Base-by-base conservation (phyloP, 1,140 invertebrate genomes). In the Magallana angulata region DNA sequence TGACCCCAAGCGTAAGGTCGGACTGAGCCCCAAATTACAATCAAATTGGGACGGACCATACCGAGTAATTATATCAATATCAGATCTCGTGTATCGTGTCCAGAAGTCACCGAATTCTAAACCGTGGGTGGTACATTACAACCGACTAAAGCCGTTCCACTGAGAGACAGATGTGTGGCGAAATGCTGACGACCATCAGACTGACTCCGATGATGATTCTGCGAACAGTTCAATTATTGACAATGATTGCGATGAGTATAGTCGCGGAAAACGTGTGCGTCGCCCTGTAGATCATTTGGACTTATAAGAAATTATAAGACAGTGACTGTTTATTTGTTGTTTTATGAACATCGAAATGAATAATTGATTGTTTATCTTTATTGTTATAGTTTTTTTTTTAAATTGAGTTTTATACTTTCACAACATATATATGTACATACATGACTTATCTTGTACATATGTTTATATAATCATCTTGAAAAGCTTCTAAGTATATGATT, bases 81-180 rank as follows among this genome's bases (percentile, higher is more conserved):
- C 30, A 24, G 59, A 85, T 64, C 14, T 85, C 0, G 36, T 88
- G 12, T 88, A 85, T 57, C 80, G 57, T 16, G 82, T 88, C 14
- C 84, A 88, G 64, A 64, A 82, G 16, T 62, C 7, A 8, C 36
- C 12, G 48, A 85, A 60, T 24, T 57, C 30, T 0, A 85, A 82
- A 59, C 24, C 80, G 56, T 60, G 85, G 48, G 57, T 88, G n/a
- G 84, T 88, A 57, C 87, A 88, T 64, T 76, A 82, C 48, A 18
- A 88, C 58, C 7, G 60, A 12, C 59, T 87, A 7, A 87, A 84
- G 36, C 58, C 16, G 9, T 87, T 84, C 56, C 57, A n/a, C 14
- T 80, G 24, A 56, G 24, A 56, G 30, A 81, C 1, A 80, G 60
- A 62, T n/a, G 60, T 62, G 60, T 62, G 60, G 60, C 1, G n/a